Percentiles rank a stretch among this genome's conserved stretches.
These are phyloP conservation scores for Champsocephalus gunnari DNA, from an alignment of 2,797 vertebrate genomes.

Conservation along the genomic window DNA sequence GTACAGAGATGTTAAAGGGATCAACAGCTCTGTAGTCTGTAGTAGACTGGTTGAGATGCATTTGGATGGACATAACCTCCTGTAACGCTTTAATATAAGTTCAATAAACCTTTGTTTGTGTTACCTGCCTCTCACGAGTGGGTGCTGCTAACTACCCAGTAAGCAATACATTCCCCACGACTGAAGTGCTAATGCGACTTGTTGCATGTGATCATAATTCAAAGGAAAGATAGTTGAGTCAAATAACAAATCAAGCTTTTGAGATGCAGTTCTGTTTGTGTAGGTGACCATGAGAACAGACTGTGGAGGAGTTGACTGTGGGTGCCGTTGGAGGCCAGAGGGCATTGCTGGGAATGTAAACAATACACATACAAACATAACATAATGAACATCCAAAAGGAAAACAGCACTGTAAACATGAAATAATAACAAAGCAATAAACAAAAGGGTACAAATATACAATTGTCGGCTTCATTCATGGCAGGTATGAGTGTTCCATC, in stretches of 20 bases:
- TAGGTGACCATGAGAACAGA: neutral
- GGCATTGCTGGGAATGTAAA: too few species aligned
- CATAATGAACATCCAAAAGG: neutral
- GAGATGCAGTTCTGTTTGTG: neutral
- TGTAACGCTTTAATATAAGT: too few species aligned
- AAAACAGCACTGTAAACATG: conserved; percentile 8
- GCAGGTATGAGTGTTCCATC: conserved; percentile 7
- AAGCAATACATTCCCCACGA: neutral
- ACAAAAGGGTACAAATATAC: conserved; percentile 8
- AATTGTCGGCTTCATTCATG: neutral
- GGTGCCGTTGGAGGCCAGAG: neutral
- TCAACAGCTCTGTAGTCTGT: too few species aligned
- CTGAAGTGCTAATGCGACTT: neutral
- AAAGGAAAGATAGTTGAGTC: neutral
- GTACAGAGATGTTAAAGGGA: too few species aligned
- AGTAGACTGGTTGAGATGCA: too few species aligned
- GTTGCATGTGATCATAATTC: neutral
- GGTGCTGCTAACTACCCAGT: too few species aligned
- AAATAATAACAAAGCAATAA: conserved; percentile 2
- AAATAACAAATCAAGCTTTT: neutral
- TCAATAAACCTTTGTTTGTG: too few species aligned
- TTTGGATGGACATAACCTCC: too few species aligned
- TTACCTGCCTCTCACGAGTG: too few species aligned
- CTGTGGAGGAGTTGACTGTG: neutral
- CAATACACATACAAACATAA: conserved; percentile 1